Percentiles rank a stretch among this genome's conserved stretches.
phyloP scores from a whole-genome alignment of 2,113 vertebrate species.

The Cercocebus atys region DNA sequence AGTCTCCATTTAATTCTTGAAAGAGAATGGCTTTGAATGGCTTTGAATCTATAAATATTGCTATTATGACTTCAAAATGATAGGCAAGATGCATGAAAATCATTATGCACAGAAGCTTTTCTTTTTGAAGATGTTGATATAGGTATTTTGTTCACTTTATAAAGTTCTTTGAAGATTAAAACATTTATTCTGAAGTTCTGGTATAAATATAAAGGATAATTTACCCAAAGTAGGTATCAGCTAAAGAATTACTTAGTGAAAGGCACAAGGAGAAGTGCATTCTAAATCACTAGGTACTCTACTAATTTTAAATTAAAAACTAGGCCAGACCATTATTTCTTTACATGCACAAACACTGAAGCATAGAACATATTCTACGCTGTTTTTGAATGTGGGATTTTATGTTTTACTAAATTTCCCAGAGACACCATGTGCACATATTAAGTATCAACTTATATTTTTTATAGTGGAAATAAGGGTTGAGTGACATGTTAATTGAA shows the following conservation, averaged over 20 bases:
- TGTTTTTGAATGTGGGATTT: neutral
- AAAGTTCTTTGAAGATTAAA: slow-evolving; percentile 31
- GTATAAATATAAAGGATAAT: neutral
- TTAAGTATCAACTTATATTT: slow-evolving; percentile 7
- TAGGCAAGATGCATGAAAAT: neutral
- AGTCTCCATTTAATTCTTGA: slow-evolving; percentile 45
- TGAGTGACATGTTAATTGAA: slow-evolving; percentile 25
- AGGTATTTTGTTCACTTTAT: slow-evolving; percentile 26
- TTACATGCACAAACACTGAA: neutral
- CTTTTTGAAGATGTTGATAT: slow-evolving; percentile 10
- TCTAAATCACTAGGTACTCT: neutral
- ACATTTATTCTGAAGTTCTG: neutral
- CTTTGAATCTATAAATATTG: slow-evolving; percentile 51
- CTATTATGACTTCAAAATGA: slow-evolving; percentile 51
- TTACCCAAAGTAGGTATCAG: neutral
- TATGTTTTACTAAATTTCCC: neutral
- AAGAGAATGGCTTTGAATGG: slow-evolving; percentile 44
- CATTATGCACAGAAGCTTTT: neutral
- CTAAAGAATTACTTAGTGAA: slow-evolving; percentile 39
- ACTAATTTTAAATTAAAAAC: slow-evolving; percentile 31
- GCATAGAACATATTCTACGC: neutral
- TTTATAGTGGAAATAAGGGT: slow-evolving; percentile 32
- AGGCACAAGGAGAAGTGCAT: neutral
- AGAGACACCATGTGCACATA: neutral
- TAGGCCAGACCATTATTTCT: neutral